A percentile compares a stretch with the other conserved stretches of the same genome.
phyloP scores from a whole-genome alignment of 2,113 vertebrate species.

The Callospermophilus lateralis region DNA sequence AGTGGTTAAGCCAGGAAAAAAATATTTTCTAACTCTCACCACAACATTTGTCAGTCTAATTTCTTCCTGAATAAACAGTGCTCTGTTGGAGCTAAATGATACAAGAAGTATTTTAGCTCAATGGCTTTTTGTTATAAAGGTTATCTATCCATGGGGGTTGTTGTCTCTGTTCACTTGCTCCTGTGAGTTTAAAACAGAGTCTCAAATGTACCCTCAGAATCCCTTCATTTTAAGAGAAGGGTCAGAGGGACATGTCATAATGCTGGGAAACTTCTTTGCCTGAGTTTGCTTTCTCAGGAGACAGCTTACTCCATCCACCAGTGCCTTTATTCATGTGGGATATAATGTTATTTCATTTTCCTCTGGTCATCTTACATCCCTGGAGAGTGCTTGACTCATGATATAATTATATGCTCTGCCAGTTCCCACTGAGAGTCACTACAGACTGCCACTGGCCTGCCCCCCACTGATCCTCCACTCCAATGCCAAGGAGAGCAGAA shows the following conservation, averaged over 20 bases:
- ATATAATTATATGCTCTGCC: conserved; percentile 80
- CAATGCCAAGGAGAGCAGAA: background rate
- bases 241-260: background rate
- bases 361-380: conserved; percentile 82
- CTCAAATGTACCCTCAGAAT: background rate
- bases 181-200: background rate
- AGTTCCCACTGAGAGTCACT: conserved; percentile 77
- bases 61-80: conserved; percentile 61
- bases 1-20: conserved; percentile 57
- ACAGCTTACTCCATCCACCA: conserved; percentile 69
- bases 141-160: background rate
- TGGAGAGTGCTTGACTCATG: conserved; percentile 83
- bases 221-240: conserved; percentile 32
- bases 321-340: conserved; percentile 79
- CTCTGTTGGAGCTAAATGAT: background rate
- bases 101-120: background rate
- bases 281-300: conserved; percentile 76
- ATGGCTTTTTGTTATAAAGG: background rate
- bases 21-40: conserved; percentile 55
- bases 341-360: conserved; percentile 81
- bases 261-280: conserved; percentile 77
- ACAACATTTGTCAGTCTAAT: conserved; percentile 60
- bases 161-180: background rate
- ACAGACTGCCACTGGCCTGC: conserved; percentile 45
- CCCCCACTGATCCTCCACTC: background rate